Base-by-base conservation (phyloP, 2,113 vertebrate species). In the Tupaia tana region DNA sequence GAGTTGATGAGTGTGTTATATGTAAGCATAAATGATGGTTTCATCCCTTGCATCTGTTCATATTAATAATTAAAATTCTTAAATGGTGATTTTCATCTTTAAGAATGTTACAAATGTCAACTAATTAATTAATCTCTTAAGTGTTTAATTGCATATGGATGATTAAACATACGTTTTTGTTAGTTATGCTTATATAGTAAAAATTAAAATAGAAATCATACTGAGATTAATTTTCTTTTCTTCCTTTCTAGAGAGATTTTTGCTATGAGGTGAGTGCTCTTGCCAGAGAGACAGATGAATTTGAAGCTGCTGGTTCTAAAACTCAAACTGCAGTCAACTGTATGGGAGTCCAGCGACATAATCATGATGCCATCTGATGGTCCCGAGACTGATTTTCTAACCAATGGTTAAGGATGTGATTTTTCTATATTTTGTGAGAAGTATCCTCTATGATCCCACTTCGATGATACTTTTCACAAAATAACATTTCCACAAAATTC, bases 71-170 rank as follows among this genome's bases (percentile, higher is more conserved):
- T 78, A 75, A 96, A 86, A 92, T 94, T 93, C 69, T 88, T 95
- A 86, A 96, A 83, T 15, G 92, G 78, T 78, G 54, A 92, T 93
- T 96, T 96, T 94, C 78, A 96, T 95, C 77, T 86, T 96, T 88
- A 93, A 81, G 75, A 89, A 59, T 90, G 31, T 86, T 94, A 91
- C 25, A 96, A 93, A 93, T 95, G 88, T 25, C 88, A 96, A 86
- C 86, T 94, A 91, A 97, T 93, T 94, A 94, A 90, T 97, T 96
- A 97, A 95, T 97, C 61, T 61, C 24, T 82, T 96, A 96, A 96
- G 82, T 77, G 61, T 16, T 96, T 96, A 97, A 86, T 90, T 96
- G 79, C 67, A 86, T 86, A 75, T 86, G 66, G 88, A 95, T 92
- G 95, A 96, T 96, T 96, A 95, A 93, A 93, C 66, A 83, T 31